phyloP scores from a whole-genome alignment of 2,888 invertebrate genomes.

The Sisyra nigra region DNA sequence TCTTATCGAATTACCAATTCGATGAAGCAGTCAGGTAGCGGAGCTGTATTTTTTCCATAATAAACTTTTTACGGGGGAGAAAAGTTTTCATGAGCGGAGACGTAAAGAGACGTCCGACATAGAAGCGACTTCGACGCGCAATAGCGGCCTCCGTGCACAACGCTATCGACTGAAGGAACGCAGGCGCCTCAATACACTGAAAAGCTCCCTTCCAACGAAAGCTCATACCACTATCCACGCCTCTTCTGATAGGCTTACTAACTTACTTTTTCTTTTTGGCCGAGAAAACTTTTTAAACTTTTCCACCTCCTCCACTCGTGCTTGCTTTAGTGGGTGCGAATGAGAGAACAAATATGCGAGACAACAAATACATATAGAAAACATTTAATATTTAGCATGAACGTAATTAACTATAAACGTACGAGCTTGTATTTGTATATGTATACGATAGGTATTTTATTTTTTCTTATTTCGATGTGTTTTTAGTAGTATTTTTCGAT shows the following conservation, averaged over 20 bases:
- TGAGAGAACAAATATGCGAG: too few species aligned
- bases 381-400: too few species aligned
- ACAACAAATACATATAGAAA: too few species aligned
- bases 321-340: slow-evolving; percentile 18
- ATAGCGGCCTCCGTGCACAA: neutral
- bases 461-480: too few species aligned
- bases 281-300: slow-evolving; percentile 17
- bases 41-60: slow-evolving; percentile 1
- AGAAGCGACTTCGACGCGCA: neutral
- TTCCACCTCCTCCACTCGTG: slow-evolving; percentile 9
- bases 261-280: slow-evolving; percentile 22
- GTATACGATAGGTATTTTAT: too few species aligned
- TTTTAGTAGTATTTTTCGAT: too few species aligned
- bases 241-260: slow-evolving; percentile 25
- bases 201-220: slow-evolving; percentile 3
- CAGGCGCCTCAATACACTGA: neutral
- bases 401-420: too few species aligned
- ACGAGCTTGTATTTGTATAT: too few species aligned
- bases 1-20: too few species aligned
- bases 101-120: slow-evolving; percentile 2
- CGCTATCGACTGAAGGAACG: neutral
- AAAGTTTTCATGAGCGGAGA: slow-evolving; percentile 1
- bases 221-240: slow-evolving; percentile 21
- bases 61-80: neutral
- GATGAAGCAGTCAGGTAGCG: slow-evolving; percentile 6